A percentile compares a stretch with the other conserved stretches of the same genome.
These are phyloP conservation scores for Lasioglossum villosulum DNA, from an alignment of 2,888 invertebrate species.

Conservation along the genomic window DNA sequence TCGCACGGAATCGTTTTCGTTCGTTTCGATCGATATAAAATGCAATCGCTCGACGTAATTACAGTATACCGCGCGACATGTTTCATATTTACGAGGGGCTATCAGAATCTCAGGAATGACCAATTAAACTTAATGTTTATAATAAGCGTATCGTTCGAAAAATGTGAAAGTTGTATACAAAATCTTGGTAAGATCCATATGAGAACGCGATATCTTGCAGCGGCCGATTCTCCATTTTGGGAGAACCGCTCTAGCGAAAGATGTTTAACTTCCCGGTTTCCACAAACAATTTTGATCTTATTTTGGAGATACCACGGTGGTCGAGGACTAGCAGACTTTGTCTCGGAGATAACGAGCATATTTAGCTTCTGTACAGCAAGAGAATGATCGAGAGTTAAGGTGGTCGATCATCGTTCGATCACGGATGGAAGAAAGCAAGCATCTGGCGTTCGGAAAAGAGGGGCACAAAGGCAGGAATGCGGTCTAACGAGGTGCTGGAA, in stretches of 20 bases:
- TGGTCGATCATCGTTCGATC: conserved; percentile 44
- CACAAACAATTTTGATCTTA: not conserved
- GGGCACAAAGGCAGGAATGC: conserved; percentile 72
- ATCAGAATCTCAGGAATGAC: not conserved
- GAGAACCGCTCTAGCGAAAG: not conserved
- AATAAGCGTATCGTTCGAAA: not conserved
- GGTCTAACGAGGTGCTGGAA: conserved; percentile 67
- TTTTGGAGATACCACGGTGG: not conserved
- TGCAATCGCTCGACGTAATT: not conserved
- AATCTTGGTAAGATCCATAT: not conserved
- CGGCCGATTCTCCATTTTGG: not conserved
- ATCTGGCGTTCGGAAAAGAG: conserved; percentile 59
- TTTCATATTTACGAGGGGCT: not conserved
- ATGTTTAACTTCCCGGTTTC: not conserved
- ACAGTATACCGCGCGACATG: not conserved
- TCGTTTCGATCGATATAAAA: not conserved
- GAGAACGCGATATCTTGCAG: not conserved
- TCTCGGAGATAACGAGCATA: not conserved
- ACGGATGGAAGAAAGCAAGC: conserved; percentile 33
- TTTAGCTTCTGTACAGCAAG: not conserved
- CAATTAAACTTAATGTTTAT: not conserved
- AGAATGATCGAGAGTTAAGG: not conserved
- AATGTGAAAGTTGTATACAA: not conserved
- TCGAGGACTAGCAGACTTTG: not conserved
- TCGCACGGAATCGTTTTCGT: not conserved